Base-by-base conservation (phyloP, 2,797 vertebrate genomes). In the Smutsia temminckii region DNA sequence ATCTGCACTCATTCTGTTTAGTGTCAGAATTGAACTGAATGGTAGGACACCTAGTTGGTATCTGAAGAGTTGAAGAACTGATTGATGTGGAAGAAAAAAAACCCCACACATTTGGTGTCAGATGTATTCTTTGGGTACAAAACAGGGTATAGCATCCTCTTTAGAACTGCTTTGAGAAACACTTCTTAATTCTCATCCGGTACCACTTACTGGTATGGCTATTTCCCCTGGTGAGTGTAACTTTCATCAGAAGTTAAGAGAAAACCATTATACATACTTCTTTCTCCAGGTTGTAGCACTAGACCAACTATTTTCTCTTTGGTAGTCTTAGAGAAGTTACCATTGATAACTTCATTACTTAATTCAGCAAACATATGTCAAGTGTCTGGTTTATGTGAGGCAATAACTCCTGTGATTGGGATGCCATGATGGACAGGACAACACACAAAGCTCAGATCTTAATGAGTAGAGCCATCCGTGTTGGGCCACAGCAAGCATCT, bases 21-120 rank as follows among this genome's bases (percentile, higher is more conserved):
- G 29, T 92, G 49, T 34, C 49, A 92, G 42, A 66, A 85, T 34
- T 75, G 49, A 92, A 46, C 59, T 66, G 37, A 66, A 92, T 42
- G 55, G 14, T 75, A 55, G 69, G 59, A 66, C 8, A 55, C 49
- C 61, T 25, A 25, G 55, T 53, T 72, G 68, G n/a, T 63, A 63
- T 72, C 21, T 12, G 13, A 69, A 75, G 59, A 92, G 69, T 57
- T 66, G 59, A 23, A n/a, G 21, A 77, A 77, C 66, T 85, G 49
- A 85, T 37, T 75, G 59, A 59, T 64, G 4, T 34, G 23, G 34
- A 32, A 27, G 11, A 21, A 79, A 66, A 59, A 59, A 66, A 46
- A 46, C 11, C 37, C 61, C 34, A 46, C 12, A 66, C 63, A 59
- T 71, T 80, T 81, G 77, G 53, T 37, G 40, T 81, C 18, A 46